Evolutionary conservation across 2,888 invertebrate genomes (phyloP).

Genomic region (Polydrusus tereticollis): DNA sequence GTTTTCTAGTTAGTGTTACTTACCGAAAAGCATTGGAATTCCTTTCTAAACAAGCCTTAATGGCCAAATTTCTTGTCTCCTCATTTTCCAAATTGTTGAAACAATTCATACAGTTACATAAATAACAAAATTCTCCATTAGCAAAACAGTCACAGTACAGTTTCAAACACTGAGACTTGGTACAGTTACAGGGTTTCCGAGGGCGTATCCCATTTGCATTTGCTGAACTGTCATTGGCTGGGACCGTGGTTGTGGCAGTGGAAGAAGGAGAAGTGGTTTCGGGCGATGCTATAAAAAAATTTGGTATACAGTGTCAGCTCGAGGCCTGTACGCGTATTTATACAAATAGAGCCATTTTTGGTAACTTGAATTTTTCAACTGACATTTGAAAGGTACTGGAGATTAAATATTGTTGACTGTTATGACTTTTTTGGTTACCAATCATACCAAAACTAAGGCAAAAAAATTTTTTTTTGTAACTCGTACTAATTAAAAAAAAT

Average conservation of each 20-base stretch:
- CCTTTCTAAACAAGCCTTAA: conserved; percentile 93
- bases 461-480: too few relatives aligned
- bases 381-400: too few relatives aligned
- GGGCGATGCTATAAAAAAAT: conserved; percentile 9
- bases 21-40: conserved; percentile 92
- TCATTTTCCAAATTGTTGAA: conserved; percentile 96
- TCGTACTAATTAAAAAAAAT: too few relatives aligned
- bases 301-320: too few relatives aligned
- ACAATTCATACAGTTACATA: conserved; percentile 98
- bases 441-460: too few relatives aligned
- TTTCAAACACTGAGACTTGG: conserved; percentile 98
- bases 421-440: too few relatives aligned
- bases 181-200: conserved; percentile 98
- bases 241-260: background rate
- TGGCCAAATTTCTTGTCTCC: conserved; percentile 92
- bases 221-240: conserved; percentile 17
- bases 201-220: conserved; percentile 71
- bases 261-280: conserved; percentile 24
- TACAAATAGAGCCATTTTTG: too few relatives aligned
- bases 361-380: too few relatives aligned
- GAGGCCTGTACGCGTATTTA: too few relatives aligned
- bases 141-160: conserved; percentile 99
- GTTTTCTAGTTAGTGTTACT: background rate
- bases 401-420: too few relatives aligned
- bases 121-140: conserved; percentile 98